phyloP scores from a whole-genome alignment of 2,888 invertebrate species.

The Pyralis farinalis region DNA sequence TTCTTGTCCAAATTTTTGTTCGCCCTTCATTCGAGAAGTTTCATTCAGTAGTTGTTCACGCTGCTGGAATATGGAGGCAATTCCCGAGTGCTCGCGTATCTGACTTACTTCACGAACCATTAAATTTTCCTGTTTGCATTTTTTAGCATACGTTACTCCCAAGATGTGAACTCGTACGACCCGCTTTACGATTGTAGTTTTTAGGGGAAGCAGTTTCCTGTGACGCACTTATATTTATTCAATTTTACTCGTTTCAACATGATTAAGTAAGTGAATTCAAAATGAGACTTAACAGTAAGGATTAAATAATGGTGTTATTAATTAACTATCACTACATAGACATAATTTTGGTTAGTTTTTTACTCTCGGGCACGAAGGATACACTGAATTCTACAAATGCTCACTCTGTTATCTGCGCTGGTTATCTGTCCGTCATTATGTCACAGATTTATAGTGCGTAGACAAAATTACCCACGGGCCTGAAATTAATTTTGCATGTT shows the following conservation, averaged over 20 bases:
- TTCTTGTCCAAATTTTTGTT: no score
- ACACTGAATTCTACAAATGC: no score
- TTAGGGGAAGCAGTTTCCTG: slow-evolving; percentile 45
- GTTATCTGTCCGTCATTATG: no score
- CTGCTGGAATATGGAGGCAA: slow-evolving; percentile 55
- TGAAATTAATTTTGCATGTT: no score
- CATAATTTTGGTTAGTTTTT: no score
- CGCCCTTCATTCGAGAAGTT: slow-evolving; percentile 20
- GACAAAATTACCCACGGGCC: no score
- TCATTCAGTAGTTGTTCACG: slow-evolving; percentile 37
- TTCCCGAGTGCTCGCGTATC: slow-evolving; percentile 60
- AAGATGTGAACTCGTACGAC: slow-evolving; percentile 45
- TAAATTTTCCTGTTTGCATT: slow-evolving; percentile 80
- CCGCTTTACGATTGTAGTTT: slow-evolving; percentile 69
- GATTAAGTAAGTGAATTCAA: neutral
- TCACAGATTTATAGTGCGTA: no score
- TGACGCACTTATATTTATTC: slow-evolving; percentile 13
- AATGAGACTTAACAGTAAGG: neutral
- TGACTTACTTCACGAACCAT: slow-evolving; percentile 77
- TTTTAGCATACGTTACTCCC: slow-evolving; percentile 77
- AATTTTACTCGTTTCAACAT: slow-evolving; percentile 1
- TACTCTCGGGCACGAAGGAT: no score
- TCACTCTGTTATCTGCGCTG: no score
- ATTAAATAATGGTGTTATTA: no score
- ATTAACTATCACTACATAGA: no score